Percentiles rank a stretch among this genome's conserved stretches.
These are phyloP conservation scores for Hippocampus mohnikei DNA, from an alignment of 2,113 vertebrate species.

Conservation along the genomic window DNA sequence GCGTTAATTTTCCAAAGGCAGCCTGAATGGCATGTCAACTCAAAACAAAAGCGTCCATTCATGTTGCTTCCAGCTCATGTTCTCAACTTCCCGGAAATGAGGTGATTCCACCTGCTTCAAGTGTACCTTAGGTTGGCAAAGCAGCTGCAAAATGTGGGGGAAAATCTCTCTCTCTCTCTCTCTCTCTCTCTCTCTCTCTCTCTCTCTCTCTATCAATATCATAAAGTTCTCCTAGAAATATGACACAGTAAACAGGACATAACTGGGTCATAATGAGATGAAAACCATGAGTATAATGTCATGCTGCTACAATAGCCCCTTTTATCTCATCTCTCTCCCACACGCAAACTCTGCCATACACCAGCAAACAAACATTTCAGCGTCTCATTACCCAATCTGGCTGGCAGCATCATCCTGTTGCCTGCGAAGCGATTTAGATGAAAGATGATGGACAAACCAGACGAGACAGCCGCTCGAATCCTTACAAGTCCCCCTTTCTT, in stretches of 20 bases:
- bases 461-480: constrained; percentile 16
- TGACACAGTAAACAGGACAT: background rate
- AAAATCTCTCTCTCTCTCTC: background rate
- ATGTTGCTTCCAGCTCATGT: constrained; percentile 33
- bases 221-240: background rate
- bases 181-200: too few relatives aligned
- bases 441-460: constrained; percentile 30
- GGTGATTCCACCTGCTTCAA: constrained; percentile 29
- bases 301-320: constrained; percentile 40
- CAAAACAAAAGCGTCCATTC: constrained; percentile 46
- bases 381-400: constrained; percentile 48
- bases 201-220: background rate
- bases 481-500: constrained; percentile 18
- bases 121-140: background rate
- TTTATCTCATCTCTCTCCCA: constrained; percentile 33
- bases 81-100: constrained; percentile 16
- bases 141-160: background rate
- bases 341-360: constrained; percentile 2
- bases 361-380: constrained; percentile 25
- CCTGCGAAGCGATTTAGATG: constrained; percentile 17
- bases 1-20: constrained; percentile 21
- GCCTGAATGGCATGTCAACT: constrained; percentile 11
- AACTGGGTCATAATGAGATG: constrained; percentile 24
- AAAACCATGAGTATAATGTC: background rate
- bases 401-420: constrained; percentile 17